phyloP scores from a whole-genome alignment of 2,797 vertebrate species.

The Bovichtus variegatus region DNA sequence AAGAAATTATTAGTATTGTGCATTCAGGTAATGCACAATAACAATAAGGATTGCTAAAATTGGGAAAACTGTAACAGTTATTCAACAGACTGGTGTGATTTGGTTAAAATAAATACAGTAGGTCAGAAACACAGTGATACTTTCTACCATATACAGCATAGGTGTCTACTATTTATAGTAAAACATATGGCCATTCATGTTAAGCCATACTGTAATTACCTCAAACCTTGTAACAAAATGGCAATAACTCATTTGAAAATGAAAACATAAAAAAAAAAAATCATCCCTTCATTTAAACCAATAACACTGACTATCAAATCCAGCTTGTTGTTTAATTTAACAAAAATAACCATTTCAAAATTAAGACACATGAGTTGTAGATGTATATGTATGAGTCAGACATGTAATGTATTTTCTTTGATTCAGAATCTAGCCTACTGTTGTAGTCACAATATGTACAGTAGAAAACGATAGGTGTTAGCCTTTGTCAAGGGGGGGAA shows the following conservation, averaged over 20 bases:
- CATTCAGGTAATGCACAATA: slow-evolving; percentile 29
- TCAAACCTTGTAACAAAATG: slow-evolving; percentile 31
- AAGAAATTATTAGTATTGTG: slow-evolving; percentile 24
- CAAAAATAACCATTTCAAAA: slow-evolving; percentile 45
- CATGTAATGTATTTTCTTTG: slow-evolving; percentile 64
- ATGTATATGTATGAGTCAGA: slow-evolving; percentile 55
- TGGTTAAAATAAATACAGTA: slow-evolving; percentile 55
- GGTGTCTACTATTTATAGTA: slow-evolving; percentile 33
- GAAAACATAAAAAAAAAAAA: neutral
- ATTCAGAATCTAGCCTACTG: slow-evolving; percentile 77
- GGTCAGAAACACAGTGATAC: slow-evolving; percentile 51
- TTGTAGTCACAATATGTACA: slow-evolving; percentile 83
- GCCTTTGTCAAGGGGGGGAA: slow-evolving; percentile 29
- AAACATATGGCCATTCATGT: slow-evolving; percentile 36
- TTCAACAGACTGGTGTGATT: slow-evolving; percentile 28
- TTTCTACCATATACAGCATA: slow-evolving; percentile 42
- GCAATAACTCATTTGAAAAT: slow-evolving; percentile 27
- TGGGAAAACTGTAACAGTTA: slow-evolving; percentile 17
- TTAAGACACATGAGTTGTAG: slow-evolving; percentile 75
- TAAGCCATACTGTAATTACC: slow-evolving; percentile 32
- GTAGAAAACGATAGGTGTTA: slow-evolving; percentile 72
- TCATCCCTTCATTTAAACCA: slow-evolving; percentile 20
- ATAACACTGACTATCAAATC: slow-evolving; percentile 21
- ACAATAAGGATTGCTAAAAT: slow-evolving; percentile 18
- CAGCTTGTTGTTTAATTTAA: slow-evolving; percentile 32